phyloP scores from a whole-genome alignment of 2,797 vertebrate species.

The Alosa sapidissima region DNA sequence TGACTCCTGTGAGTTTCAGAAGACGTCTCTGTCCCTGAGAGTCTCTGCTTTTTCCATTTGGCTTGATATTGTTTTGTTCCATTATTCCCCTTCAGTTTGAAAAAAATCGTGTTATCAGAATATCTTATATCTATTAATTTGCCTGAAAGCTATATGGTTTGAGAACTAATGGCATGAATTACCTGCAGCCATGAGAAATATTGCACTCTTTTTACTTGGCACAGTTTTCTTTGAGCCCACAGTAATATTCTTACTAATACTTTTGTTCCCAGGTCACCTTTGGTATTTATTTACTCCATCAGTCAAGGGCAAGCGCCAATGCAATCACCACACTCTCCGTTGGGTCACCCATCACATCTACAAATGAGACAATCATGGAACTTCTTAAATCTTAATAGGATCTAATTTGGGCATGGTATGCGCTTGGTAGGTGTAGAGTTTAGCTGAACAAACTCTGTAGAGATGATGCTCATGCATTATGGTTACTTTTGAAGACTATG shows the following conservation, averaged over 20 bases:
- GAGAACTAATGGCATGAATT: conserved; percentile 8
- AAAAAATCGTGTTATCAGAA: neutral
- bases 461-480: no score
- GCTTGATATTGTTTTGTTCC: neutral
- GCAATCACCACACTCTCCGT: conserved; percentile 46
- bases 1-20: neutral
- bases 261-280: conserved; percentile 69
- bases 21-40: neutral
- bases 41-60: neutral
- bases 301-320: conserved; percentile 45
- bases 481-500: no score
- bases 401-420: no score
- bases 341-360: conserved; percentile 37
- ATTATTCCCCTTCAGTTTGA: neutral
- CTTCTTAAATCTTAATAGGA: no score
- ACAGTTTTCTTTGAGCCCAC: neutral
- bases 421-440: no score
- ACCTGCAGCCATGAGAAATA: neutral
- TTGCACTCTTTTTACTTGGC: neutral
- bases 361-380: no score
- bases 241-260: conserved; percentile 10
- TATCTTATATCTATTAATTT: neutral
- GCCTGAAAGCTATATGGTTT: neutral
- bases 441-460: no score
- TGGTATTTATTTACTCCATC: conserved; percentile 72